These are phyloP conservation scores for Paedocypris sp. DNA, from an alignment of 2,113 vertebrate species.

Conservation along the genomic window DNA sequence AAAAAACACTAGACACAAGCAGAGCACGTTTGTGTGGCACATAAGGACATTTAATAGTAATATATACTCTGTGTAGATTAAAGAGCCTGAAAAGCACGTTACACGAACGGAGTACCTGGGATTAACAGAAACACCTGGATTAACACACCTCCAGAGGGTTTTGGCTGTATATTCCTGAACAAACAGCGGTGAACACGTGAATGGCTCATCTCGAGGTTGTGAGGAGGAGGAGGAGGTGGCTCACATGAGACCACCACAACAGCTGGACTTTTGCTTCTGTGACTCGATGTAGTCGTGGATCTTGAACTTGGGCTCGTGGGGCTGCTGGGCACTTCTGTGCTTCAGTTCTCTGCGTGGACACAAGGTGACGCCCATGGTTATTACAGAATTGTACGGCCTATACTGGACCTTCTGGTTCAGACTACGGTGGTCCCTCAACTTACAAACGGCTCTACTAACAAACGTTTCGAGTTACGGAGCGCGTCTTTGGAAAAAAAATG, in stretches of 20 bases:
- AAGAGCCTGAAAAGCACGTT: neutral
- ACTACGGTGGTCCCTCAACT: too few species aligned
- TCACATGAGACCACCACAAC: conserved; percentile 70
- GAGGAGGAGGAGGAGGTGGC: neutral
- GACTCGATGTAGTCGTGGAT: conserved; percentile 87
- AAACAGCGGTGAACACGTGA: neutral
- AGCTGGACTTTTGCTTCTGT: conserved; percentile 77
- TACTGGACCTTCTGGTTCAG: too few species aligned
- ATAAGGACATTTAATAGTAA: neutral
- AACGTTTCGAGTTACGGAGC: too few species aligned
- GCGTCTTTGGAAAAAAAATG: too few species aligned
- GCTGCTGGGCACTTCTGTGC: conserved; percentile 61
- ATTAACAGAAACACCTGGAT: neutral
- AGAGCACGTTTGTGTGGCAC: neutral
- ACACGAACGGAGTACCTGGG: neutral
- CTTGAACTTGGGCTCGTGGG: conserved; percentile 80
- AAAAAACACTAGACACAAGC: conserved; percentile 6
- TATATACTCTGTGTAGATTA: neutral
- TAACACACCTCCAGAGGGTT: conserved; percentile 1
- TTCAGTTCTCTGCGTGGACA: conserved; percentile 76
- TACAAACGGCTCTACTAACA: too few species aligned
- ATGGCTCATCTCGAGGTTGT: neutral
- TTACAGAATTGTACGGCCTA: too few species aligned
- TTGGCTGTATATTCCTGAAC: conserved; percentile 15
- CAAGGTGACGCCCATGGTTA: too few species aligned